These are phyloP conservation scores for Meiosimyza platycephala DNA, from an alignment of 2,888 invertebrate species.

Conservation along the genomic window DNA sequence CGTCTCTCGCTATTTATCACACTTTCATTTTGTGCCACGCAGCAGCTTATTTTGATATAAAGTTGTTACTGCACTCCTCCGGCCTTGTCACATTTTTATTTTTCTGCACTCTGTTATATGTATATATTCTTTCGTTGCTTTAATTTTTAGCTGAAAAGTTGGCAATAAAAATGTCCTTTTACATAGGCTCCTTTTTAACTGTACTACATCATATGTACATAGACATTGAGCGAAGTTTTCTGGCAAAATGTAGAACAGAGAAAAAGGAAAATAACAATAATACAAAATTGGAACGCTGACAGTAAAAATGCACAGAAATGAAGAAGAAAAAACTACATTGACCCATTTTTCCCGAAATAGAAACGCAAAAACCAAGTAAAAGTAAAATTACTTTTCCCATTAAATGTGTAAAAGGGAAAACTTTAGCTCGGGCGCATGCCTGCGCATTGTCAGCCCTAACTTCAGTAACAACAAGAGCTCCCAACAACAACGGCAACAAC, in stretches of 20 bases:
- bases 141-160: slow-evolving; percentile 31
- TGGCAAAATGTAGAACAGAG: too few species aligned
- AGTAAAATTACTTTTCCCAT: background rate
- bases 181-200: background rate
- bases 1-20: background rate
- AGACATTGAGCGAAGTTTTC: too few species aligned
- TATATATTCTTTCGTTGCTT: slow-evolving; percentile 35
- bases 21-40: background rate
- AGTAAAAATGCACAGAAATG: too few species aligned
- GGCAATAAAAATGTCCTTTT: slow-evolving; percentile 1
- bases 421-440: background rate
- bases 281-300: background rate
- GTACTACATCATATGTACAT: too few species aligned
- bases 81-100: too few species aligned
- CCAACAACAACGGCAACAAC: background rate
- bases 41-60: background rate
- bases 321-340: background rate
- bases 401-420: slow-evolving; percentile 9
- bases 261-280: background rate
- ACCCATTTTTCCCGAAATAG: background rate
- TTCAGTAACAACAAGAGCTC: background rate
- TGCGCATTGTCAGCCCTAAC: background rate
- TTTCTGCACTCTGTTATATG: too few species aligned
- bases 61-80: background rate
- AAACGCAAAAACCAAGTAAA: background rate